phyloP scores from a whole-genome alignment of 2,888 invertebrate genomes.

The Morpho deidamia region DNA sequence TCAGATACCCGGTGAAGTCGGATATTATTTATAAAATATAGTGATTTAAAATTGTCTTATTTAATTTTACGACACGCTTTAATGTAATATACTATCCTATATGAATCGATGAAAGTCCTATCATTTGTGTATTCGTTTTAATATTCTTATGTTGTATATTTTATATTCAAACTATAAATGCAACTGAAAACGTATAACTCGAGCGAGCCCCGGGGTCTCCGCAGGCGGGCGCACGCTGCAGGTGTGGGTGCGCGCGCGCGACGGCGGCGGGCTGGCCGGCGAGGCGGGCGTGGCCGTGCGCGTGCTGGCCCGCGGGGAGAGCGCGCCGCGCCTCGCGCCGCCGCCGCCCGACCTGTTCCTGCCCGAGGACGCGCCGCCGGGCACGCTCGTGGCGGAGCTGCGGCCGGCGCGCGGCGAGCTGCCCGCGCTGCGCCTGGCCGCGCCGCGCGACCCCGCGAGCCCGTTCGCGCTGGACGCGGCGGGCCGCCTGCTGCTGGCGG shows the following conservation, averaged over 20 bases:
- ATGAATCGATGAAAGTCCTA: too few species aligned
- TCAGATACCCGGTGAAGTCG: too few species aligned
- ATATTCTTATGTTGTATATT: too few species aligned
- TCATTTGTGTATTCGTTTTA: too few species aligned
- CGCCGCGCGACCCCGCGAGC: constrained; percentile 19
- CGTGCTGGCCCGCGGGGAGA: constrained; percentile 84
- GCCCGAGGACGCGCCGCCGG: constrained; percentile 82
- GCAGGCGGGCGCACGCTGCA: constrained; percentile 88
- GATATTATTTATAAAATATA: too few species aligned
- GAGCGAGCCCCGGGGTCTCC: not conserved
- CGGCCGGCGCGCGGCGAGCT: constrained; percentile 24
- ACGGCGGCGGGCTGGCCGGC: constrained; percentile 88
- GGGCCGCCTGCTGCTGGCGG: constrained; percentile 86
- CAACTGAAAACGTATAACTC: too few species aligned
- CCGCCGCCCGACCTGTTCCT: constrained; percentile 88
- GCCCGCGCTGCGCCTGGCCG: constrained; percentile 24
- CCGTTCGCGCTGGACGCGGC: constrained; percentile 83
- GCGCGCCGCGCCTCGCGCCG: constrained; percentile 86
- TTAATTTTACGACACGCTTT: too few species aligned
- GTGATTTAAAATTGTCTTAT: too few species aligned
- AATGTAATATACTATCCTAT: too few species aligned
- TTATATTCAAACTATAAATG: too few species aligned
- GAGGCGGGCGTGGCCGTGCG: constrained; percentile 90
- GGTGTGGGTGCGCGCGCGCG: constrained; percentile 93
- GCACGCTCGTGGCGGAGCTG: constrained; percentile 54